phyloP scores from a whole-genome alignment of 2,113 vertebrate species.

The Mesembrinibis cayennensis region DNA sequence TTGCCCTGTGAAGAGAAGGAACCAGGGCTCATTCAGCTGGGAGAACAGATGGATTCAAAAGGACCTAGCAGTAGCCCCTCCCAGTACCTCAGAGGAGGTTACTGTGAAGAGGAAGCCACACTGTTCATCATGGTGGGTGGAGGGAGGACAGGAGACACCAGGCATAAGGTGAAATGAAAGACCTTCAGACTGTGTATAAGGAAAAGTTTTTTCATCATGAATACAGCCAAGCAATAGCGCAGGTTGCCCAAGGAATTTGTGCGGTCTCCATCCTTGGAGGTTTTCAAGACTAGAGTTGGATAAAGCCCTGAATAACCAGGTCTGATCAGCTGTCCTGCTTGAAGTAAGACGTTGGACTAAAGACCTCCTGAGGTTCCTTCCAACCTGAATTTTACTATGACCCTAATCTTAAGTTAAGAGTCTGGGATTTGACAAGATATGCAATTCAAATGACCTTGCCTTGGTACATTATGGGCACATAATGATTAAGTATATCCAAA shows the following conservation, averaged over 20 bases:
- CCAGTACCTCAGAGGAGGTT: neutral
- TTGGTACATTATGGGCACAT: neutral
- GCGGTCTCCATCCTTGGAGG: neutral
- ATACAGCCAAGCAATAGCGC: neutral
- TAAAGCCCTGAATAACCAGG: neutral
- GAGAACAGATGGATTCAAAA: neutral
- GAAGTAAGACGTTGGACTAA: neutral
- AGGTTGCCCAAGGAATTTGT: neutral
- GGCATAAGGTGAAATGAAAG: neutral
- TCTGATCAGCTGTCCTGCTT: neutral
- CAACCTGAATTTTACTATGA: neutral
- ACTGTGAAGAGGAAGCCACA: neutral
- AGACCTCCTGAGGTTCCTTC: neutral
- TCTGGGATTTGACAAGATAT: neutral
- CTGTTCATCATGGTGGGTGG: neutral
- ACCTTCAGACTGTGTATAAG: neutral
- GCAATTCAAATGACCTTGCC: neutral
- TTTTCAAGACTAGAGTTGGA: neutral
- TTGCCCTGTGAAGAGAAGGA: neutral
- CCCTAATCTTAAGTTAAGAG: neutral
- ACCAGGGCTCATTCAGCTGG: neutral
- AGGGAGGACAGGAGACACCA: neutral
- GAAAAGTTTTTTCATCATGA: neutral
- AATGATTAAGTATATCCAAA: neutral
- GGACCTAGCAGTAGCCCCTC: accelerated